Base-by-base conservation (phyloP, 2,888 invertebrate genomes). In the Siphonodentalium dalli region DNA sequence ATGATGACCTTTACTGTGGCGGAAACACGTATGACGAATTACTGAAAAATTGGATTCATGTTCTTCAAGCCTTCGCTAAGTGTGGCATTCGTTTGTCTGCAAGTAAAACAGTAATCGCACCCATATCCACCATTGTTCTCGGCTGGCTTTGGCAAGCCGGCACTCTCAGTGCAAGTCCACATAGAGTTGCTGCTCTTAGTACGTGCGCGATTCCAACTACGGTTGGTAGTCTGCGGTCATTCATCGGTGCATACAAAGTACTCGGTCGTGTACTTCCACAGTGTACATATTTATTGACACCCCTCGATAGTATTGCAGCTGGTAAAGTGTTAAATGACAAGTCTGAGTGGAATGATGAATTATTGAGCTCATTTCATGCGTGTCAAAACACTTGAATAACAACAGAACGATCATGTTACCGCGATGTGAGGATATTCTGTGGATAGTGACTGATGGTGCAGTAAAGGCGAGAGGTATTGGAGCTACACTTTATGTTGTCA, bases 1-100 rank as follows among this genome's bases (percentile, higher is more conserved):
- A 65, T 11, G 66, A 66, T 51, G 63, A 68, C 31, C 47, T 65
- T n/a, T 65, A 63, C 39, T 61, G 61, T 41, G 58, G 63, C n/a
- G 62, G 61, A 9, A 50, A 63, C 39, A 44, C 58, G 8, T 58
- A 49, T 13, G 39, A 58, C 9, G 54, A 63, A 35, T 33, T 64
- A 8, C 40, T 62, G 2, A 15, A n/a, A 5, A 57, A 55, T 21
- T 62, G 47, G 48, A 33, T 24, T 26, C 35, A 38, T 8, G 54
- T 66, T 1, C 48, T 67, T 7, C 4, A 41, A 21, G 26, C 60
- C 24, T 21, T 66, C 1, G 13, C 38, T 15, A 42, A 49, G 15
- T 37, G 20, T 20, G 42, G 27, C 20, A 33, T 65, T 9, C 15
- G 39, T 3, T 46, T 64, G 1, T 61, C 63, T 9, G 51, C 61